phyloP scores from a whole-genome alignment of 2,888 invertebrate genomes.

The Alloscopus bannaensis region DNA sequence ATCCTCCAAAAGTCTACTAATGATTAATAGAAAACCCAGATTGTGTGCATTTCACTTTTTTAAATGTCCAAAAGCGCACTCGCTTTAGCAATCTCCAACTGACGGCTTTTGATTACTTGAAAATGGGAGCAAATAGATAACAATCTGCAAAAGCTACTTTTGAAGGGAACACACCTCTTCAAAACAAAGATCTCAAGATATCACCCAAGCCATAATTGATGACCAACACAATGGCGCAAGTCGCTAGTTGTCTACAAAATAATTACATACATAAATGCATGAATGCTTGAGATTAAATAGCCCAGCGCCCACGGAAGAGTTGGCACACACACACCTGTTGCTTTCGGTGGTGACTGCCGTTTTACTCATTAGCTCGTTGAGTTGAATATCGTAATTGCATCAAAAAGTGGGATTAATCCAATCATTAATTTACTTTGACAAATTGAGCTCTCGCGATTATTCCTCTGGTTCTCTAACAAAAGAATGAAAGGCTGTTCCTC shows the following conservation, averaged over 20 bases:
- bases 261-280: neutral
- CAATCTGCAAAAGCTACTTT: neutral
- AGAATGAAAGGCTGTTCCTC: neutral
- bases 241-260: neutral
- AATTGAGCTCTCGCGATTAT: constrained; percentile 18
- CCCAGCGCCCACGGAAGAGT: neutral
- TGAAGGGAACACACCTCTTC: neutral
- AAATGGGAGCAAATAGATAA: no score
- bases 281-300: neutral
- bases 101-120: no score
- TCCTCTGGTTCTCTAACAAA: neutral
- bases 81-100: no score
- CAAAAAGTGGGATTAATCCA: constrained; percentile 16
- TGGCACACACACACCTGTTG: constrained; percentile 24
- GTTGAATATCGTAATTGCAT: constrained; percentile 25
- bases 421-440: constrained; percentile 47
- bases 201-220: neutral
- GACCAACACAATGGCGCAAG: neutral
- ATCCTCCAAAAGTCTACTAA: neutral
- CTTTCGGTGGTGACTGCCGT: constrained; percentile 27
- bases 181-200: neutral
- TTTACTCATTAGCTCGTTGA: constrained; percentile 26
- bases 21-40: no score
- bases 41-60: no score
- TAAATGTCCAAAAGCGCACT: no score